These are phyloP conservation scores for Macaca mulatta DNA, from an alignment of 2,113 vertebrate species.

Conservation along the genomic window DNA sequence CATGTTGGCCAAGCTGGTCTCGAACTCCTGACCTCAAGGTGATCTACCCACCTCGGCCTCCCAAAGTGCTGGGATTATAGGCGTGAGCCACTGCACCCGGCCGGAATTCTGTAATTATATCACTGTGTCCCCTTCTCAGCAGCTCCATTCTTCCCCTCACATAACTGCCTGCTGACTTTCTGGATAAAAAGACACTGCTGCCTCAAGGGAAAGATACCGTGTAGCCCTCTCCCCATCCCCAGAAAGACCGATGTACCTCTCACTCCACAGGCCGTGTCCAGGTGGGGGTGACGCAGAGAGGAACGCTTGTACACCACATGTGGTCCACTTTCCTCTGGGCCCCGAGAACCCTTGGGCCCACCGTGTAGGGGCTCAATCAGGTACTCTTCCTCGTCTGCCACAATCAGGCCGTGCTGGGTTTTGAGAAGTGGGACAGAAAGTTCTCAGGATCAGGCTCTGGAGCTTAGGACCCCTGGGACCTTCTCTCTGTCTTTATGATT, in stretches of 20 bases:
- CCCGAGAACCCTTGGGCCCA: constrained; percentile 84
- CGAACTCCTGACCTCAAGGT: no score
- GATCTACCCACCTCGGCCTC: no score
- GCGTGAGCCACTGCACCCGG: no score
- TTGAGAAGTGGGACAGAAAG: not conserved
- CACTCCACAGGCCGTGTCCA: constrained; percentile 97
- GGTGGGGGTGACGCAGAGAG: constrained; percentile 94
- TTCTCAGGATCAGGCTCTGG: not conserved
- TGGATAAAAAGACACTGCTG: not conserved
- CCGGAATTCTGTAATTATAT: rapidly evolving
- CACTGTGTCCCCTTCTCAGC: not conserved
- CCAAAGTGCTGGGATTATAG: no score
- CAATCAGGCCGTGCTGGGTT: constrained; percentile 95
- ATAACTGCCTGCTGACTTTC: not conserved
- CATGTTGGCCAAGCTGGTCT: no score
- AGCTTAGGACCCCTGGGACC: not conserved
- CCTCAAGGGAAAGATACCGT: not conserved
- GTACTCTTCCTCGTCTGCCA: constrained; percentile 96
- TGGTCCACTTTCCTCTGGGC: constrained; percentile 90
- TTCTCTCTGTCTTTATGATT: not conserved
- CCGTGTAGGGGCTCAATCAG: constrained; percentile 95
- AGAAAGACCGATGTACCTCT: constrained; percentile 86
- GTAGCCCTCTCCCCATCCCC: not conserved
- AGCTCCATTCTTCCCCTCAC: not conserved
- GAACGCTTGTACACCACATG: constrained; percentile 98